Evolutionary conservation across 1,140 invertebrate genomes (phyloP).

Genomic region (Rhopalosiphum maidis): DNA sequence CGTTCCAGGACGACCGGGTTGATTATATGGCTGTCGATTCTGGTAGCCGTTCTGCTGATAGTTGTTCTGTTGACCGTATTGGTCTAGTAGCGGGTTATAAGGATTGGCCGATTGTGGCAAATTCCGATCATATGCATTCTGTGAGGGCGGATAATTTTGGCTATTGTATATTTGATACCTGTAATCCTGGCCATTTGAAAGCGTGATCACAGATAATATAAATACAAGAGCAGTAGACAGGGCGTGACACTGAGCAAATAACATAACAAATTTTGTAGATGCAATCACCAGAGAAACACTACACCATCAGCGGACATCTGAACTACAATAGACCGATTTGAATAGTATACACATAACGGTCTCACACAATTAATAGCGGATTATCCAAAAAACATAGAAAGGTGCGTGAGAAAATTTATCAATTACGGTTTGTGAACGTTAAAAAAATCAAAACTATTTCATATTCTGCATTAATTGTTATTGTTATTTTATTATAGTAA

Average conservation of each 20-base stretch:
- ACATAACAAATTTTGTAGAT: conserved; percentile 48
- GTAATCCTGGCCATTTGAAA: conserved; percentile 22
- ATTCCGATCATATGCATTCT: background rate
- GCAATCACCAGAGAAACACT: background rate
- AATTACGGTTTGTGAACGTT: conserved; percentile 5
- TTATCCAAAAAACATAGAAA: background rate
- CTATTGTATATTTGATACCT: conserved; percentile 17
- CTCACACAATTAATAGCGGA: background rate
- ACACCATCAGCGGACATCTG: background rate
- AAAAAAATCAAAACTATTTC: conserved; percentile 49
- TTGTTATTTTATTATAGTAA: conserved; percentile 6
- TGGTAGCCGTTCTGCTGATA: conserved; percentile 34
- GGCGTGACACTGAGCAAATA: conserved; percentile 48
- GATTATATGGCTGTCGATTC: conserved; percentile 20
- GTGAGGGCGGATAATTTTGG: background rate
- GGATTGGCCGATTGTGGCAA: background rate
- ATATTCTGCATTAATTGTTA: background rate
- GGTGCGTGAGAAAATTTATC: conserved; percentile 10
- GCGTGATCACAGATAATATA: background rate
- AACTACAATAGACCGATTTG: background rate
- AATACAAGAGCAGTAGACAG: background rate
- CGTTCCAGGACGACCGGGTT: conserved; percentile 18
- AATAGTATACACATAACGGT: conserved; percentile 30
- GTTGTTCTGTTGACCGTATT: conserved; percentile 42
- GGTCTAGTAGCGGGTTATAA: conserved; percentile 20